Percentiles rank a stretch among this genome's conserved stretches.
Conservation (phyloP, 2,797 vertebrate genomes). For the Protosalanx chinensis region DNA sequence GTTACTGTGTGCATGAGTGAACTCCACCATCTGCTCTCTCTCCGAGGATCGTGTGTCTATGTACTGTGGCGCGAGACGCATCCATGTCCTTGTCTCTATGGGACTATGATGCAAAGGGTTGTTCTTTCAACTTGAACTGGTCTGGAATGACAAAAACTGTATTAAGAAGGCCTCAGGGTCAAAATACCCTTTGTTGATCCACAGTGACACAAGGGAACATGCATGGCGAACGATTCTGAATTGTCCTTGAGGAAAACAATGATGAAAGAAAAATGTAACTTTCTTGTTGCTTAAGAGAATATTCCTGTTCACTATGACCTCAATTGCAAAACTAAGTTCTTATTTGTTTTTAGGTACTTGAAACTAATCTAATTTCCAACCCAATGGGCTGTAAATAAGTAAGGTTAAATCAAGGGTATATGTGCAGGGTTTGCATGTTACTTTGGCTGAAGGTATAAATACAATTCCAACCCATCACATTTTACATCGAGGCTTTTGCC, state of each 20-base stretch:
- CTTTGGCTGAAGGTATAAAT: neutral
- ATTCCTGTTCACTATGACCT: constrained; percentile 24
- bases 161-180: neutral
- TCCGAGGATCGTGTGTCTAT: neutral
- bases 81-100: neutral
- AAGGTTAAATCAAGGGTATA: neutral
- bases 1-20: neutral
- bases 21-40: constrained; percentile 13
- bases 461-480: neutral
- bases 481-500: neutral
- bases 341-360: constrained; percentile 28
- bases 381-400: constrained; percentile 28
- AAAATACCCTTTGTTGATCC: neutral
- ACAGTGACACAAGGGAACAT: neutral
- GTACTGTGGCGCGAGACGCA: neutral
- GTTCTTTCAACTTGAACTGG: neutral
- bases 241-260: neutral
- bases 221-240: too few relatives aligned
- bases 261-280: neutral
- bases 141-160: neutral
- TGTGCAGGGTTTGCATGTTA: neutral
- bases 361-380: constrained; percentile 10
- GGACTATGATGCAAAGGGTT: neutral
- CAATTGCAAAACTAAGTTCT: constrained; percentile 21
- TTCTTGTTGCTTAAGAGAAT: neutral